Evolutionary conservation across 2,113 vertebrate genomes (phyloP), one percentile per base, ranked within the genome.

Genomic region (Rhea pennata): DNA sequence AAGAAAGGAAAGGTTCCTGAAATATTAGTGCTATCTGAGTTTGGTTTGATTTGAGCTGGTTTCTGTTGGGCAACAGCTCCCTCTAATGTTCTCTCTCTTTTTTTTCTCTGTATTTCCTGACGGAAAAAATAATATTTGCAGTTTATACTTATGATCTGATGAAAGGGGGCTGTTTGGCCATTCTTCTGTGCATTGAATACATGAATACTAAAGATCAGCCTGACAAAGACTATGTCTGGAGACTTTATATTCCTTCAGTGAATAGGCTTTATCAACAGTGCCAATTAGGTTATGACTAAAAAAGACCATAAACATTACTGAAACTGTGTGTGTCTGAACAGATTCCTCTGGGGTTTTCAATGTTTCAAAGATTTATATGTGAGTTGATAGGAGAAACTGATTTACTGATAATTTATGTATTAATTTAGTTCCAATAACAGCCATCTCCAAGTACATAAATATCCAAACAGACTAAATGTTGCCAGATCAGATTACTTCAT

Each of bases 61-160:
- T 58, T 58, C 56, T 58, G 56, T 65, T 93, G 91, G 87, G 12
- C 89, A 95, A 97, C 86, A 95, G 96, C 97, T 94, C 97, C 96
- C 96, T 94, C 97, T 97, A 70, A 48, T 9, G 96, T 39, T 93
- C 1, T 1, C 5, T 76, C 6, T 65, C 10, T 59, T 74, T 78
- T 39, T 79, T 46, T 10, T 22, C 36, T 10, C 11, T 48, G 19
- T 53, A 15, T 72, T 79, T 93, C 7, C n/a, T 39, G 39, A 53
- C 8, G 12, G 14, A 1, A 8, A 6, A 42, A 36, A 56, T 42
- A 27, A 2, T 6, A 5, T 5, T 1, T 44, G 54, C 7, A 31
- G 40, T 7, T 72, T 85, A 13, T 29, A 42, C 5, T 17, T 48
- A 50, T 7, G 24, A 31, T 79, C 50, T 70, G 26, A 93, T 85